phyloP scores from a whole-genome alignment of 2,113 vertebrate genomes.

The Delphinus delphis region DNA sequence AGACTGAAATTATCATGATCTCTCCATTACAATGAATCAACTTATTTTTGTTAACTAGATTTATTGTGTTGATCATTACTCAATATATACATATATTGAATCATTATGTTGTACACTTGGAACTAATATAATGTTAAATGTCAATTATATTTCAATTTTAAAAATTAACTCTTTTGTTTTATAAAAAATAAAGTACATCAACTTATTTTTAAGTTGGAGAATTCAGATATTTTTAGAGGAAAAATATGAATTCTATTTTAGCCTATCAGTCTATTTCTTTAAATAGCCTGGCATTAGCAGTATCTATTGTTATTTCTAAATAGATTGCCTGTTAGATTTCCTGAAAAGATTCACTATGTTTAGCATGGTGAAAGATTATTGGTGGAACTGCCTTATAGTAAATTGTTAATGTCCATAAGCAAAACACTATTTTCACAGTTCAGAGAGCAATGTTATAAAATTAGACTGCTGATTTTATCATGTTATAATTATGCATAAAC shows the following conservation, averaged over 20 bases:
- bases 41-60: not conserved
- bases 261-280: not conserved
- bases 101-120: not conserved
- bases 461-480: not conserved
- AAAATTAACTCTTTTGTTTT: not conserved
- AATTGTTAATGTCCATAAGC: not conserved
- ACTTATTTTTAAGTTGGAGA: not conserved
- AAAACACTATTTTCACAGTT: not conserved
- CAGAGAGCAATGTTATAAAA: not conserved
- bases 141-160: not conserved
- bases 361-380: accelerated
- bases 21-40: not conserved
- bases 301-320: not conserved
- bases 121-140: not conserved
- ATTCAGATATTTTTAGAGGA: not conserved
- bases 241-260: not conserved
- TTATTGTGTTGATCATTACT: not conserved
- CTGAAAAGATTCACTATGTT: not conserved
- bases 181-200: not conserved
- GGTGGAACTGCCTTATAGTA: not conserved
- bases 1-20: not conserved
- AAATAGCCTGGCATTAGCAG: not conserved
- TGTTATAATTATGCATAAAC: not conserved
- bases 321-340: not conserved
- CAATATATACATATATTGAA: not conserved